Base-by-base conservation (phyloP, 2,113 vertebrate species). In the Ptilonorhynchus violaceus region DNA sequence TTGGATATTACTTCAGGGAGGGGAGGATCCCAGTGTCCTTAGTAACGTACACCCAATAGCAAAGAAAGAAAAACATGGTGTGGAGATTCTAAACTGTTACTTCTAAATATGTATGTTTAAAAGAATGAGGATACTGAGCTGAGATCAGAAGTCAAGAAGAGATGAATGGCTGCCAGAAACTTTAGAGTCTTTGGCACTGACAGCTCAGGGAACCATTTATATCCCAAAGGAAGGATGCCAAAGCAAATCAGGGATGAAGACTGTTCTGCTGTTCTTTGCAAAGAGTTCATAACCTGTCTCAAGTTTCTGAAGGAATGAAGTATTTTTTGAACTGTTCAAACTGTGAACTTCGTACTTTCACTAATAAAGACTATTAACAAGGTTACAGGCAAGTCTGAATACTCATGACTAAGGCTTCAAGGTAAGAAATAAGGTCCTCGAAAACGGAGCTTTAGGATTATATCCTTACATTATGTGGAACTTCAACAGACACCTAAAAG, bases 151-250 rank as follows among this genome's bases (percentile, higher is more conserved):
- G 79, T 78, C 39, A n/a, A 83, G 52, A 81, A 91, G 58, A 80
- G 64, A 74, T 59, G 67, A 94, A 88, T 13, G 46, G 63, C 59
- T 96, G 88, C 89, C 87, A 97, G 82, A 74, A 89, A 83, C 46
- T 88, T 90, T 2, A 85, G 53, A 67, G 63, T 27, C 37, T 90
- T 85, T 93, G 92, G 90, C 88, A 90, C 74, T 58, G 74, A 85
- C 28, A 89, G 46, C 59, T 74, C 42, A 63, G 46, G 27, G 82
- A 93, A 88, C 88, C 55, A 86, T 90, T 73, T 49, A 83, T 4
- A 33, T 69, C 70, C 70, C 55, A 76, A 77, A 81, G 84, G 64
- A 86, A 62, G 39, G 25, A 90, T 60, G 85, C 88, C 93, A 96
- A 94, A 83, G 31, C 42, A 93, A 96, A 93, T 44, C 52, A 74